Percentiles rank a stretch among this genome's conserved stretches.
phyloP scores from a whole-genome alignment of 2,113 vertebrate genomes.

The Bambusicola thoracicus region DNA sequence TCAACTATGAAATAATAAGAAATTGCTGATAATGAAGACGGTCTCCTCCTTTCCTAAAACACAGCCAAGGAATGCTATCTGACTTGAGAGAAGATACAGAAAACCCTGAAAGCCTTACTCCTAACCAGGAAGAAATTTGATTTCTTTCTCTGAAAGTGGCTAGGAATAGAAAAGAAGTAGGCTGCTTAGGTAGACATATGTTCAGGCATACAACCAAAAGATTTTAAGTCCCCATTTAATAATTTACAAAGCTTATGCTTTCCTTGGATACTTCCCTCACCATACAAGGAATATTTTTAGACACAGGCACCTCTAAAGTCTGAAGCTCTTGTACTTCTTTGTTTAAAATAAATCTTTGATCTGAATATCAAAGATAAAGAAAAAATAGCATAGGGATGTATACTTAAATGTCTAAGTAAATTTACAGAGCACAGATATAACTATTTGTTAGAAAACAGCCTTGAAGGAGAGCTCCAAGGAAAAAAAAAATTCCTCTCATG shows the following conservation, averaged over 20 bases:
- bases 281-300: neutral
- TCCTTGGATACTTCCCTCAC: neutral
- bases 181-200: neutral
- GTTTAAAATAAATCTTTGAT: neutral
- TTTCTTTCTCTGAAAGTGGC: neutral
- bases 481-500: neutral
- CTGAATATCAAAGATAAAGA: neutral
- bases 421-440: neutral
- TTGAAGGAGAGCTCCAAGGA: neutral
- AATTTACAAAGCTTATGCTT: neutral
- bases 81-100: neutral
- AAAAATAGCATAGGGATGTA: neutral
- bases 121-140: neutral
- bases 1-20: neutral
- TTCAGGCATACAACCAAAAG: neutral
- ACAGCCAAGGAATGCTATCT: neutral
- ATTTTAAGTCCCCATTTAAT: neutral
- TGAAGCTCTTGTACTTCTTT: neutral
- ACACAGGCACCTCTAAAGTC: neutral
- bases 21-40: neutral
- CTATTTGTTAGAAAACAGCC: neutral
- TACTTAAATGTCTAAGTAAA: neutral
- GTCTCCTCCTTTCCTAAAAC: neutral
- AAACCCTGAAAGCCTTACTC: neutral
- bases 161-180: neutral